Percentiles rank a stretch among this genome's conserved stretches.
Evolutionary conservation across 2,888 invertebrate species (phyloP).

Genomic region (Desoria tigrina): DNA sequence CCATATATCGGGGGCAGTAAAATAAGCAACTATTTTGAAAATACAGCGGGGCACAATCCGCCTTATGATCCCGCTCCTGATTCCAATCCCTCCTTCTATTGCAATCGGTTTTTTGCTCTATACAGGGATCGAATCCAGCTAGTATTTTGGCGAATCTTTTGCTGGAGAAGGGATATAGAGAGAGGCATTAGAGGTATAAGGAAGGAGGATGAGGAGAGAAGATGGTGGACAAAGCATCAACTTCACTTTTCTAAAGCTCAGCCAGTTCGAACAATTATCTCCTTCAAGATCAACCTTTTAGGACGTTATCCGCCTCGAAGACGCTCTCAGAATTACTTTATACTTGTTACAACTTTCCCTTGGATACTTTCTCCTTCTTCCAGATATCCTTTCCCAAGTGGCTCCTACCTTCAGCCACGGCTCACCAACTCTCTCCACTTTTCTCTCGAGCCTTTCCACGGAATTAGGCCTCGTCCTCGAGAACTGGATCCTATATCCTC

Average conservation of each 20-base stretch:
- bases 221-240: slow-evolving; percentile 7
- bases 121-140: too few species aligned
- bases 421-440: slow-evolving; percentile 5
- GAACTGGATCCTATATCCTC: neutral
- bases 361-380: neutral
- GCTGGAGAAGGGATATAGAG: too few species aligned
- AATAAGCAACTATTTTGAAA: too few species aligned
- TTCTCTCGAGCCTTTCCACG: neutral
- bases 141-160: too few species aligned
- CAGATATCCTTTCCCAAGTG: neutral
- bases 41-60: too few species aligned
- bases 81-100: too few species aligned
- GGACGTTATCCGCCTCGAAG: slow-evolving; percentile 9
- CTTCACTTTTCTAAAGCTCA: slow-evolving; percentile 14
- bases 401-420: neutral
- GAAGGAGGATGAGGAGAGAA: slow-evolving; percentile 16
- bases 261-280: slow-evolving; percentile 29
- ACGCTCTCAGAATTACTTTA: slow-evolving; percentile 16
- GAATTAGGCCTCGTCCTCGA: neutral
- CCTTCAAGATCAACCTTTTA: slow-evolving; percentile 22
- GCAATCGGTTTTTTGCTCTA: too few species aligned
- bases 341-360: slow-evolving; percentile 12
- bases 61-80: too few species aligned
- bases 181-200: neutral
- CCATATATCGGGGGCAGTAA: too few species aligned